Conservation (phyloP, 2,113 vertebrate genomes). For the Crotalus helleri region DNA sequence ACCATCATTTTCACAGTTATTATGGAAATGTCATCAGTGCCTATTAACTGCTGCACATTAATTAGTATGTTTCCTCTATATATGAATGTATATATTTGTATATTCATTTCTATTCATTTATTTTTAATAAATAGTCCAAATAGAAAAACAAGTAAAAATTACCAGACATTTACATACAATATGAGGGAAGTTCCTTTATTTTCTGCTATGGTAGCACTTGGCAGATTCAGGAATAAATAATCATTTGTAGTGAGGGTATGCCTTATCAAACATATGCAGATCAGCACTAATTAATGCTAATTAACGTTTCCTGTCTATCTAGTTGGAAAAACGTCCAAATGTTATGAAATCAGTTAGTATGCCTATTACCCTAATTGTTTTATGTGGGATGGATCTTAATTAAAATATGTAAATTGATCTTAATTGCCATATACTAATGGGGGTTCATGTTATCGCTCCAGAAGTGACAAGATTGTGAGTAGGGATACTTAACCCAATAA, state of each 20-base stretch:
- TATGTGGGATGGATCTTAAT: conserved; percentile 89
- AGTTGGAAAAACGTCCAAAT: conserved; percentile 87
- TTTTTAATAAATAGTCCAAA: conserved; percentile 68
- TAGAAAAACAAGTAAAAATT: conserved; percentile 73
- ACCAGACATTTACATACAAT: conserved; percentile 73
- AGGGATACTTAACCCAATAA: conserved; percentile 76
- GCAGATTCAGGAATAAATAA: conserved; percentile 82
- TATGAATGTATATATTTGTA: conserved; percentile 63
- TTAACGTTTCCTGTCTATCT: conserved; percentile 87
- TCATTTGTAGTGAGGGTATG: conserved; percentile 83
- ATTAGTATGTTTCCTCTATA: conserved; percentile 59
- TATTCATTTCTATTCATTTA: conserved; percentile 61
- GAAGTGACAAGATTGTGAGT: conserved; percentile 80
- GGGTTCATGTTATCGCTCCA: conserved; percentile 82
- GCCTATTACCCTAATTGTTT: conserved; percentile 91
- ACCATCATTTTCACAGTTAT: conserved; percentile 41
- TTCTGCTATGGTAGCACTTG: conserved; percentile 76
- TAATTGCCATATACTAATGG: conserved; percentile 88
- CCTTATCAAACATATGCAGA: conserved; percentile 94
- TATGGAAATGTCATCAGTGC: conserved; percentile 47
- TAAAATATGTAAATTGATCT: conserved; percentile 90
- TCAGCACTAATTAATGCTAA: conserved; percentile 91
- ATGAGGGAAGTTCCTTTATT: conserved; percentile 75
- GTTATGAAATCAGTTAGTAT: conserved; percentile 90
- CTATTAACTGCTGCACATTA: conserved; percentile 58